These are phyloP conservation scores for Berghia stephanieae DNA, from an alignment of 1,140 invertebrate genomes.

Conservation along the genomic window DNA sequence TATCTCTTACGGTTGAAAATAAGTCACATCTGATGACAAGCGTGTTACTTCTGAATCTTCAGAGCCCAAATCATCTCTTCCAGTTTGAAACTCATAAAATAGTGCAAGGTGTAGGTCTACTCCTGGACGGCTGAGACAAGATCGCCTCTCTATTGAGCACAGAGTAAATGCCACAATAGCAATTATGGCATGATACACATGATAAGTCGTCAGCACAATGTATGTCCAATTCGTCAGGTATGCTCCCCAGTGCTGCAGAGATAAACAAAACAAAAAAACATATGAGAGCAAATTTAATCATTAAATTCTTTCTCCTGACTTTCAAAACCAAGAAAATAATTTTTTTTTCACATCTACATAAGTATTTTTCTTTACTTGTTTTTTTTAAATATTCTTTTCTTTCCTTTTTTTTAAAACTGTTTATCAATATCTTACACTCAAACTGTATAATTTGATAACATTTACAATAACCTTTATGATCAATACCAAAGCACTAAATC, in stretches of 20 bases:
- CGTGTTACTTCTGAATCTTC: conserved; percentile 20
- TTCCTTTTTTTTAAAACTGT: too few relatives aligned
- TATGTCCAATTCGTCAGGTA: conserved; percentile 59
- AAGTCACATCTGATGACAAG: conserved; percentile 14
- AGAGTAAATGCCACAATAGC: conserved; percentile 28
- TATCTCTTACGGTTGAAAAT: conserved; percentile 4
- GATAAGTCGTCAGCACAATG: conserved; percentile 45
- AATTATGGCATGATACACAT: conserved; percentile 40
- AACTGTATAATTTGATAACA: too few relatives aligned
- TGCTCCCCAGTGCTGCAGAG: conserved; percentile 35
- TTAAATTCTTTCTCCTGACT: too few relatives aligned
- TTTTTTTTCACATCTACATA: too few relatives aligned
- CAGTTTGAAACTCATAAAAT: conserved; percentile 5
- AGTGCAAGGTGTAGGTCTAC: background rate
- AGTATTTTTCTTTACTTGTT: too few relatives aligned
- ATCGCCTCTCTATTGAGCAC: background rate
- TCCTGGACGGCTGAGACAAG: background rate
- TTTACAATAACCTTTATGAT: too few relatives aligned
- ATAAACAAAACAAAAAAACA: background rate
- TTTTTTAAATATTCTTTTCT: too few relatives aligned
- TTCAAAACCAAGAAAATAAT: too few relatives aligned
- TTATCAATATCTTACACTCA: too few relatives aligned
- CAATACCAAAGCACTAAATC: too few relatives aligned
- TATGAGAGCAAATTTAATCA: background rate
- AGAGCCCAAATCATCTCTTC: conserved; percentile 11